A percentile compares a stretch with the other conserved stretches of the same genome.
phyloP scores from a whole-genome alignment of 2,797 vertebrate species.

The Delichon dasypus region DNA sequence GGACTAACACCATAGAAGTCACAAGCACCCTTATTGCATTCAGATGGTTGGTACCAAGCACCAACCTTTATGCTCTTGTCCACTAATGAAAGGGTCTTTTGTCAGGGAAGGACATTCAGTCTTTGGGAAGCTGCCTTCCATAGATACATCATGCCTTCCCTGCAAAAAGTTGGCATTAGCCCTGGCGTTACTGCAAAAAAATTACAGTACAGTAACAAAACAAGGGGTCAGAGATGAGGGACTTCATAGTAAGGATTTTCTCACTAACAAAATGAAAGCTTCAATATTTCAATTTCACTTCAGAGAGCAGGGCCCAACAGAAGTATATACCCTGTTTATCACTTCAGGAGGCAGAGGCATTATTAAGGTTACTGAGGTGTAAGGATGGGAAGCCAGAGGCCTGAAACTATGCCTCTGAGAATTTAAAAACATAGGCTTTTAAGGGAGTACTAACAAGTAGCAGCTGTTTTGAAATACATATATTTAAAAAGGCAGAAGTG shows the following conservation, averaged over 20 bases:
- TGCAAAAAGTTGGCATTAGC: neutral
- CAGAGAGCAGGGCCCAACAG: constrained; percentile 9
- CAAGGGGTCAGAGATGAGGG: neutral
- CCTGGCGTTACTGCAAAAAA: neutral
- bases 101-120: neutral
- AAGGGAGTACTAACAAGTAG: neutral
- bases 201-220: constrained; percentile 14
- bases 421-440: neutral
- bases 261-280: constrained; percentile 46
- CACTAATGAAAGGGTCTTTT: neutral
- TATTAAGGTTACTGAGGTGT: constrained; percentile 57
- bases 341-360: constrained; percentile 48
- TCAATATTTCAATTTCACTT: constrained; percentile 58
- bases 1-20: neutral
- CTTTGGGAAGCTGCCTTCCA: neutral
- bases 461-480: constrained; percentile 1
- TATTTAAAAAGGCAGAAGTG: neutral
- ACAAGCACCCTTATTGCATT: neutral
- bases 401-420: constrained; percentile 21
- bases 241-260: constrained; percentile 36
- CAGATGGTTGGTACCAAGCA: neutral
- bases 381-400: constrained; percentile 36
- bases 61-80: neutral
- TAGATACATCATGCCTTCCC: neutral
- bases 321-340: constrained; percentile 44